phyloP scores from a whole-genome alignment of 2,113 vertebrate species.

The Pygoscelis antarcticus region DNA sequence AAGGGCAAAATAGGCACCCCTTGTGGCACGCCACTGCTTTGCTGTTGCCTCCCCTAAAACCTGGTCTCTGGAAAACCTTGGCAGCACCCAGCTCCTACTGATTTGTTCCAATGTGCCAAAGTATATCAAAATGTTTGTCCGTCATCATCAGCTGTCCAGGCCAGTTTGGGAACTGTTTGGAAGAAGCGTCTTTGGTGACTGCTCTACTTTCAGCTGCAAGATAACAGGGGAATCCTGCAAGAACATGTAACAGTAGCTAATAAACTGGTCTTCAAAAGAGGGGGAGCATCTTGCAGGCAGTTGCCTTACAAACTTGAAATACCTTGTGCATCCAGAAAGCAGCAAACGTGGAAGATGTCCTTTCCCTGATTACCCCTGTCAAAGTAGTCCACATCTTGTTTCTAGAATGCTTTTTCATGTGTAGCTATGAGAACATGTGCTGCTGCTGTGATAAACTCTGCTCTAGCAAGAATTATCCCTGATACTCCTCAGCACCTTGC shows the following conservation, averaged over 20 bases:
- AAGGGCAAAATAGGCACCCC: neutral
- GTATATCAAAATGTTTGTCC: neutral
- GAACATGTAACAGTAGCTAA: neutral
- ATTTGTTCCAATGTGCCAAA: neutral
- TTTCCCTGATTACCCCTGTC: neutral
- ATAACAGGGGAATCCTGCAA: neutral
- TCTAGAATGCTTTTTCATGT: neutral
- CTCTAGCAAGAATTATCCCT: neutral
- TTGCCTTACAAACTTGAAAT: neutral
- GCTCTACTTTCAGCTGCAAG: neutral
- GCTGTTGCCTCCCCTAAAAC: neutral
- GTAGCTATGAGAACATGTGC: neutral
- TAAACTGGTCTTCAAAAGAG: neutral
- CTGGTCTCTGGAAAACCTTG: neutral
- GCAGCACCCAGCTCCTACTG: neutral
- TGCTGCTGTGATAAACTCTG: neutral
- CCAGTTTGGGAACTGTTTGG: neutral
- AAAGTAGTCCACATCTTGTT: neutral
- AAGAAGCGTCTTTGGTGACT: neutral
- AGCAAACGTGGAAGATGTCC: neutral
- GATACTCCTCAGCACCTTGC: neutral
- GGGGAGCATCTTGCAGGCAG: neutral
- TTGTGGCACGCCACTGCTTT: neutral
- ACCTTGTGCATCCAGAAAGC: neutral
- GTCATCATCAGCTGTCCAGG: neutral